Evolutionary conservation across 2,797 vertebrate species (phyloP).

Genomic region (Philypnodon macrostomus): DNA sequence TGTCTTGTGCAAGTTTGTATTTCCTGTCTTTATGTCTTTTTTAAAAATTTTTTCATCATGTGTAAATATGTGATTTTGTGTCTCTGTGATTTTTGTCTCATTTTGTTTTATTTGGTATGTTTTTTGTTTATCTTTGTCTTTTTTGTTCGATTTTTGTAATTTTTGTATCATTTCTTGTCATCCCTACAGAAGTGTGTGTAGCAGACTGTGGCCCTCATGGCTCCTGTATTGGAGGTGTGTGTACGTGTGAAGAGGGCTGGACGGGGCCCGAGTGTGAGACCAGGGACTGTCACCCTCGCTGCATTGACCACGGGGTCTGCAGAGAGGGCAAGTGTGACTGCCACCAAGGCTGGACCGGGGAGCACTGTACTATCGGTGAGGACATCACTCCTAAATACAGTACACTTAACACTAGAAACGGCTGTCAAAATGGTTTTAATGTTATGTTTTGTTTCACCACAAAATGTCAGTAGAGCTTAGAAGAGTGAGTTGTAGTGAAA

Average conservation of each 20-base stretch:
- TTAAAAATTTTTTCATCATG: too few relatives aligned
- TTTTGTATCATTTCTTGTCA: background rate
- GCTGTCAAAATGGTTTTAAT: conserved; percentile 35
- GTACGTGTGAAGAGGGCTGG: conserved; percentile 96
- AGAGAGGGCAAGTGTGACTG: conserved; percentile 96
- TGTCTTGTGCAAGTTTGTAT: too few relatives aligned
- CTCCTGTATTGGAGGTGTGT: conserved; percentile 88
- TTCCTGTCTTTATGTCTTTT: too few relatives aligned
- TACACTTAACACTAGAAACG: conserved; percentile 5
- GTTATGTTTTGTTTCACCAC: background rate
- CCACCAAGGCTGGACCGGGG: conserved; percentile 97
- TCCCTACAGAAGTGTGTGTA: conserved; percentile 83
- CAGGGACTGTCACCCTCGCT: conserved; percentile 93
- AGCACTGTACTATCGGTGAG: conserved; percentile 98
- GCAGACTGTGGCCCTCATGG: conserved; percentile 91
- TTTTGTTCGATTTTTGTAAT: too few relatives aligned
- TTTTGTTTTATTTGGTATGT: too few relatives aligned
- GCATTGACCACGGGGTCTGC: conserved; percentile 93
- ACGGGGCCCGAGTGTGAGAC: conserved; percentile 87
- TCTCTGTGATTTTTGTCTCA: too few relatives aligned
- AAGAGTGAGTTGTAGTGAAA: too few relatives aligned
- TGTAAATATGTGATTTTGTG: too few relatives aligned
- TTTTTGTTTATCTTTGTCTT: too few relatives aligned
- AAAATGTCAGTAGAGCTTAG: too few relatives aligned
- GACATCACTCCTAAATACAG: conserved; percentile 12